These are phyloP conservation scores for Sialis fuliginosa DNA, from an alignment of 2,888 invertebrate species.

Conservation along the genomic window DNA sequence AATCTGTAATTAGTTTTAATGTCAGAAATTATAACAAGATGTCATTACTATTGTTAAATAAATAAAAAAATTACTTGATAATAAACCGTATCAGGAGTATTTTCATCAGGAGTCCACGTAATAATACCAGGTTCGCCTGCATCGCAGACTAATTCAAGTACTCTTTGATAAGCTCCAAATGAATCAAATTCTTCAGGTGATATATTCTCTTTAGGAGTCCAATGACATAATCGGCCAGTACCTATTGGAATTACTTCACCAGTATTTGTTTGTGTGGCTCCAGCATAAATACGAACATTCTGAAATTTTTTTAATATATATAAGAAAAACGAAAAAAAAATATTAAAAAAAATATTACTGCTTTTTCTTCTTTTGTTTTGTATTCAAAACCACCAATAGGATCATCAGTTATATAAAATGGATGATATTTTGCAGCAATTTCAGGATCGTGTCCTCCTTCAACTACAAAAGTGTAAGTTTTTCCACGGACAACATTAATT, in stretches of 20 bases:
- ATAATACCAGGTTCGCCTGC: slow-evolving; percentile 69
- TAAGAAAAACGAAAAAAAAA: not conserved
- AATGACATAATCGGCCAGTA: slow-evolving; percentile 70
- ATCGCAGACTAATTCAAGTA: slow-evolving; percentile 67
- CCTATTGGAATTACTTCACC: slow-evolving; percentile 59
- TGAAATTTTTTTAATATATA: slow-evolving; percentile 17
- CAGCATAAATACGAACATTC: slow-evolving; percentile 69
- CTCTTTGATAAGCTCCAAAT: slow-evolving; percentile 80
- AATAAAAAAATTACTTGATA: slow-evolving; percentile 50
- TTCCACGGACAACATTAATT: slow-evolving; percentile 73
- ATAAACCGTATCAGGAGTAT: slow-evolving; percentile 82
- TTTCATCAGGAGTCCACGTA: slow-evolving; percentile 69
- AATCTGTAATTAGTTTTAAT: not conserved
- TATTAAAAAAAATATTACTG: slow-evolving; percentile 29
- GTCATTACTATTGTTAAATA: not conserved
- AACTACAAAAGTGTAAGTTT: slow-evolving; percentile 71
- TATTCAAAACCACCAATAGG: slow-evolving; percentile 78
- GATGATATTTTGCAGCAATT: slow-evolving; percentile 71
- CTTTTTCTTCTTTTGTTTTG: slow-evolving; percentile 62
- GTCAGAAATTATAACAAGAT: not conserved
- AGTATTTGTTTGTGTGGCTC: slow-evolving; percentile 47
- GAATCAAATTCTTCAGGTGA: slow-evolving; percentile 66
- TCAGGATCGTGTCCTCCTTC: slow-evolving; percentile 72
- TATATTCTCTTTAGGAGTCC: slow-evolving; percentile 58
- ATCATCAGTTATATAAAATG: slow-evolving; percentile 86